Conservation (phyloP, 53 echinoderm and acorn worm species). For the Echinarachnius parma region DNA sequence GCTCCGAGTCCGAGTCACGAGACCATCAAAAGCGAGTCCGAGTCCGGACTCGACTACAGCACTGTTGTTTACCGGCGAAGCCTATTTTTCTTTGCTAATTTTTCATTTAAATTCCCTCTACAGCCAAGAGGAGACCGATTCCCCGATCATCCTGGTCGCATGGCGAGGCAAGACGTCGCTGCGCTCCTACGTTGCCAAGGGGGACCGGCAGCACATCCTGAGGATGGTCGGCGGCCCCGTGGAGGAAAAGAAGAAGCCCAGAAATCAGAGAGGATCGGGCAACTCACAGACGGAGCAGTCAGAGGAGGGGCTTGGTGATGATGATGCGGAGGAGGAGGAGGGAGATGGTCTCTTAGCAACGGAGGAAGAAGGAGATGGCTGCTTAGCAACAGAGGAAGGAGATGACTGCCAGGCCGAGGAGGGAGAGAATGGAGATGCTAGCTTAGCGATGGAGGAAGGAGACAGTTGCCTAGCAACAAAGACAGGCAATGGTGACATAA, state of each 20-base stretch:
- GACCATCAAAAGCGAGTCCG: no score
- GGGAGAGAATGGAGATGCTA: background rate
- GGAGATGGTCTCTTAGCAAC: background rate
- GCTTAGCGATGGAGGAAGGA: no score
- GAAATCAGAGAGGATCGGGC: background rate
- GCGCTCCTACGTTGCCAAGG: conserved; percentile 86
- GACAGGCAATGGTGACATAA: no score
- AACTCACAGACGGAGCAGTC: background rate
- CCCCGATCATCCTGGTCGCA: conserved; percentile 66
- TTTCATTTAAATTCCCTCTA: background rate
- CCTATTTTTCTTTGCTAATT: no score
- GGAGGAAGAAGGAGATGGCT: background rate
- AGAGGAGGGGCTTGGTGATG: no score
- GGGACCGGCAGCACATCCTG: conserved; percentile 85
- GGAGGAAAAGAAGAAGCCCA: background rate
- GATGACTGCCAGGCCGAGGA: background rate
- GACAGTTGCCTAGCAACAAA: no score
- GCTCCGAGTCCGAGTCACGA: no score
- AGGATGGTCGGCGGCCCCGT: conserved; percentile 67
- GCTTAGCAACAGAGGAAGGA: background rate
- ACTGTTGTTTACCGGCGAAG: no score
- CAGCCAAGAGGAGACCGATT: conserved; percentile 38
- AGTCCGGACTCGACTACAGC: no score
- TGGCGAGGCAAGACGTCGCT: conserved; percentile 93
- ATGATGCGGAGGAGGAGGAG: background rate